Conservation (phyloP, 2,797 vertebrate species). For the Manis javanica region DNA sequence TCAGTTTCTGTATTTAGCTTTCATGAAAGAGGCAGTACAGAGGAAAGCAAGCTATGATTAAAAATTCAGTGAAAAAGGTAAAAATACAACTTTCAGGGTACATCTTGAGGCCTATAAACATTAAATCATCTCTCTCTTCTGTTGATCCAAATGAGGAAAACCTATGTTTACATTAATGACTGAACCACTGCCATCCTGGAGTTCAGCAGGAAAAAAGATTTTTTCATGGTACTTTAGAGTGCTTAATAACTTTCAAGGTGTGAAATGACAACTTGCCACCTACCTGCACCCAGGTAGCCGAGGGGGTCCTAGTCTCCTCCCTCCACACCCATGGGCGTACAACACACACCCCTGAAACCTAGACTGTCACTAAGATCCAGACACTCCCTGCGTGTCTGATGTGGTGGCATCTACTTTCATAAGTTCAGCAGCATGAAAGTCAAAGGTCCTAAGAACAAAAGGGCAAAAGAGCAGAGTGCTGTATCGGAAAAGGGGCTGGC, state of each 20-base stretch:
- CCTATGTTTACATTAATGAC: background rate
- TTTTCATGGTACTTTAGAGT: background rate
- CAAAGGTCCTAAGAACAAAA: background rate
- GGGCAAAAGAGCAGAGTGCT: background rate
- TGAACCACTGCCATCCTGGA: background rate
- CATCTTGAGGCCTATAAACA: background rate
- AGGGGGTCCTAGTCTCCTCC: background rate
- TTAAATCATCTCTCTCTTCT: background rate
- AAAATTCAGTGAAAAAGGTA: background rate
- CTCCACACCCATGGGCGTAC: accelerated
- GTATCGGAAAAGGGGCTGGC: no score
- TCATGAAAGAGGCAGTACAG: background rate
- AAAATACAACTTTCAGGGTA: background rate
- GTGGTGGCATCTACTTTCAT: background rate
- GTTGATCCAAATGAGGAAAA: background rate
- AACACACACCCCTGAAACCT: background rate
- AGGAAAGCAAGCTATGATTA: background rate
- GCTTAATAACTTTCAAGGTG: background rate
- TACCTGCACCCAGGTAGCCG: background rate
- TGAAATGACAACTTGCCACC: background rate
- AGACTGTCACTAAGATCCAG: background rate
- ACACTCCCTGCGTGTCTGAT: background rate
- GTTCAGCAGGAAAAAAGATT: background rate
- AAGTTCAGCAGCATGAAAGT: background rate
- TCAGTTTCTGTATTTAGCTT: background rate